Conservation (phyloP, 2,113 vertebrate genomes). For the Phaethon lepturus region DNA sequence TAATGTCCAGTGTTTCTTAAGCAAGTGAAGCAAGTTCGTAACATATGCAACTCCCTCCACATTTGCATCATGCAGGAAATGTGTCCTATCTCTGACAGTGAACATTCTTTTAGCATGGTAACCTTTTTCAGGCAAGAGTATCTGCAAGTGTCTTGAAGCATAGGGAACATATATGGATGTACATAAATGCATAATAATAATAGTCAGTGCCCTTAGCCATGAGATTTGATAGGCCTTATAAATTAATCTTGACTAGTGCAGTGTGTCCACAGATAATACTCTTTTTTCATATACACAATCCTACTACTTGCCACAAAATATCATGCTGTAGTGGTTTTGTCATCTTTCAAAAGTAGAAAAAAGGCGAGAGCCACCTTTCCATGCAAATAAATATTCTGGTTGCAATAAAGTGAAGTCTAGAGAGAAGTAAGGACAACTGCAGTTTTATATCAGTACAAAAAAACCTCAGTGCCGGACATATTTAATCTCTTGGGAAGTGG, state of each 20-base stretch:
- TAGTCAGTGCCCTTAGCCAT: background rate
- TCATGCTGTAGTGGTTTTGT: background rate
- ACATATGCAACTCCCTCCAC: background rate
- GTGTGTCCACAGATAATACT: background rate
- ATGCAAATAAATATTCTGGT: background rate
- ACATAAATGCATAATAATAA: constrained; percentile 15
- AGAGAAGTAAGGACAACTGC: background rate
- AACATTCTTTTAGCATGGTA: background rate
- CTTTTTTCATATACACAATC: background rate
- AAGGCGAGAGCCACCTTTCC: background rate
- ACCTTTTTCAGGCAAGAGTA: background rate
- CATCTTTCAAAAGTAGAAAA: background rate
- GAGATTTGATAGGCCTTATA: background rate
- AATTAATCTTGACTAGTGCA: constrained; percentile 7
- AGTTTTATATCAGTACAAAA: background rate
- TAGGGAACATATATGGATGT: background rate
- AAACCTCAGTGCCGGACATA: background rate
- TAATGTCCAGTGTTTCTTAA: background rate
- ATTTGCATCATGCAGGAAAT: background rate
- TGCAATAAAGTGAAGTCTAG: background rate
- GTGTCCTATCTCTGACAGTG: background rate
- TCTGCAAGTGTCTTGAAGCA: background rate
- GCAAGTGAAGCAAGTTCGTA: background rate
- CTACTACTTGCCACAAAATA: background rate
- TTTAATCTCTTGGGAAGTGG: background rate